Percentiles rank a stretch among this genome's conserved stretches.
Conservation (phyloP, 2,797 vertebrate genomes). For the Caiman crocodilus region DNA sequence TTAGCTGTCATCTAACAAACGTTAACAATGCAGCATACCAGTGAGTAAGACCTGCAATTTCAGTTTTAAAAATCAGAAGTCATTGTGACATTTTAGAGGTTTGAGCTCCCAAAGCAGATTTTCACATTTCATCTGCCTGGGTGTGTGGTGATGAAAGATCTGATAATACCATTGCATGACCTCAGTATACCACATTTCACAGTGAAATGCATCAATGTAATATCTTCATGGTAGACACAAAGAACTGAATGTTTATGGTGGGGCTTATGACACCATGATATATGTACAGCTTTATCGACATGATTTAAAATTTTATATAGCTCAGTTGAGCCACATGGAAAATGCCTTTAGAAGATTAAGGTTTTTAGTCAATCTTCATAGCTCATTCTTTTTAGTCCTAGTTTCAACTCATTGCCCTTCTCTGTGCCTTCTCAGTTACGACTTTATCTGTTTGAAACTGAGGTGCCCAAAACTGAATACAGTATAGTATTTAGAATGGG, state of each 20-base stretch:
- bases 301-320: constrained; percentile 60
- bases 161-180: constrained; percentile 51
- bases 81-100: constrained; percentile 34
- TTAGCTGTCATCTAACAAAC: constrained; percentile 70
- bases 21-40: constrained; percentile 55
- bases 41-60: constrained; percentile 57
- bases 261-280: constrained; percentile 63
- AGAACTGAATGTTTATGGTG: constrained; percentile 54
- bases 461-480: constrained; percentile 33
- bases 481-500: constrained; percentile 24
- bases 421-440: constrained; percentile 42
- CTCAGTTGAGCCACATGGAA: constrained; percentile 59
- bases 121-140: constrained; percentile 64
- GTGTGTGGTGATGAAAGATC: constrained; percentile 55
- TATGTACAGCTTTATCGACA: constrained; percentile 60
- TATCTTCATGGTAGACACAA: constrained; percentile 69
- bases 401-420: constrained; percentile 55
- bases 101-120: constrained; percentile 48
- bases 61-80: constrained; percentile 73
- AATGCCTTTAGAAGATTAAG: constrained; percentile 68
- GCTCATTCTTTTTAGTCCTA: constrained; percentile 46
- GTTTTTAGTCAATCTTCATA: constrained; percentile 50
- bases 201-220: constrained; percentile 70
- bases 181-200: constrained; percentile 63
- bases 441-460: constrained; percentile 13